Evolutionary conservation across 2,113 vertebrate species (phyloP).

Genomic region (Globicephala melas): DNA sequence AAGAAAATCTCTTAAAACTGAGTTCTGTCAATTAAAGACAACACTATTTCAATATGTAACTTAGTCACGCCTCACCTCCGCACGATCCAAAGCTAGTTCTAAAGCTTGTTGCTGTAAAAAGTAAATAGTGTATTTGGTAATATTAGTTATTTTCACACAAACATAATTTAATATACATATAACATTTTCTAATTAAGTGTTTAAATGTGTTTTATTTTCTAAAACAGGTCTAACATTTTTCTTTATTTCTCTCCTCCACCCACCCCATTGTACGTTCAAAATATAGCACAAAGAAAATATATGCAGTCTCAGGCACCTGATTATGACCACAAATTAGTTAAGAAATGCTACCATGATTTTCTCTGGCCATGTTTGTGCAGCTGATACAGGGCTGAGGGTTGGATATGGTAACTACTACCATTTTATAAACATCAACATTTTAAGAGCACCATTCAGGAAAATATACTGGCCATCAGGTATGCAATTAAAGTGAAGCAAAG

Average conservation of each 20-base stretch:
- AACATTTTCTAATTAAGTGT: not conserved
- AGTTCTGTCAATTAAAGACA: slow-evolving; percentile 4
- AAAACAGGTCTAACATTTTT: not conserved
- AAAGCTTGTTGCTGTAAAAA: slow-evolving; percentile 94
- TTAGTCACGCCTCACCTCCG: slow-evolving; percentile 88
- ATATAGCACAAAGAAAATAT: not conserved
- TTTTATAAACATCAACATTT: not conserved
- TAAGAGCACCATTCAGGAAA: not conserved
- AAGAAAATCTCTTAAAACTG: slow-evolving; percentile 16
- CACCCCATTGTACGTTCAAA: not conserved
- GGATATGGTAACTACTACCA: not conserved
- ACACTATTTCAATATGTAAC: not conserved
- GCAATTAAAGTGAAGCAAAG: not conserved
- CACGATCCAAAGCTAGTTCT: slow-evolving; percentile 98
- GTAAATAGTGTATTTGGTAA: slow-evolving; percentile 59
- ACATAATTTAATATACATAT: not conserved
- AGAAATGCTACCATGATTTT: slow-evolving; percentile 1
- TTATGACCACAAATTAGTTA: not conserved
- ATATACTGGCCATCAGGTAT: not conserved
- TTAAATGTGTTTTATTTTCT: slow-evolving; percentile 29
- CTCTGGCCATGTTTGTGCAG: not conserved
- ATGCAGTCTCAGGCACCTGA: not conserved
- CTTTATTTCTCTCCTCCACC: not conserved
- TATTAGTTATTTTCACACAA: slow-evolving; percentile 56
- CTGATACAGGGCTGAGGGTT: not conserved